phyloP scores from a whole-genome alignment of 2,888 invertebrate genomes.

The Bombyx huttoni region DNA sequence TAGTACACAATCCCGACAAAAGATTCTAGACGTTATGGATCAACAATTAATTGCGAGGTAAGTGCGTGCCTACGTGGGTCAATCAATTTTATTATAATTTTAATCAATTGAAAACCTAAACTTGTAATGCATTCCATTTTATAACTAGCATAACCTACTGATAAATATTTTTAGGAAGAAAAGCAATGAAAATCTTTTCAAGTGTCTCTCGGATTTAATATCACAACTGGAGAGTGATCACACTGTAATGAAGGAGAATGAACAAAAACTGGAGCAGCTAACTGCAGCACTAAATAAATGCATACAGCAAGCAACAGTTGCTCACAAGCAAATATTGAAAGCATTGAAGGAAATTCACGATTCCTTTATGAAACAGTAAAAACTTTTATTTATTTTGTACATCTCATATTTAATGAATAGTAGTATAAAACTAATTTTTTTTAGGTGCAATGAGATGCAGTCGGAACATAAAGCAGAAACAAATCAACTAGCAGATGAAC shows the following conservation, averaged over 20 bases:
- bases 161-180: conserved; percentile 34
- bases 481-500: conserved; percentile 38
- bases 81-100: too few species aligned
- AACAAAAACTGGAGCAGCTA: conserved; percentile 48
- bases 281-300: conserved; percentile 41
- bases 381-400: conserved; percentile 4
- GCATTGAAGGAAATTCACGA: conserved; percentile 36
- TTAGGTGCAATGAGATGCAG: conserved; percentile 46
- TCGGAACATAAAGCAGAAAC: conserved; percentile 33
- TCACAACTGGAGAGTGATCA: conserved; percentile 40
- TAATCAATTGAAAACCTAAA: too few species aligned
- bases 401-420: neutral
- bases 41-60: conserved; percentile 45
- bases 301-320: conserved; percentile 41
- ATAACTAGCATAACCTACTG: too few species aligned
- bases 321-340: conserved; percentile 43
- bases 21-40: conserved; percentile 38
- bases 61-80: neutral
- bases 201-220: conserved; percentile 34
- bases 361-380: conserved; percentile 44
- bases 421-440: conserved; percentile 5
- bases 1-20: conserved; percentile 38
- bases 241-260: conserved; percentile 45
- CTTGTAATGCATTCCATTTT: too few species aligned
- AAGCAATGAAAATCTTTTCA: conserved; percentile 31